A percentile compares a stretch with the other conserved stretches of the same genome.
Conservation (phyloP, 1,140 invertebrate species). For the Achroia grisella region DNA sequence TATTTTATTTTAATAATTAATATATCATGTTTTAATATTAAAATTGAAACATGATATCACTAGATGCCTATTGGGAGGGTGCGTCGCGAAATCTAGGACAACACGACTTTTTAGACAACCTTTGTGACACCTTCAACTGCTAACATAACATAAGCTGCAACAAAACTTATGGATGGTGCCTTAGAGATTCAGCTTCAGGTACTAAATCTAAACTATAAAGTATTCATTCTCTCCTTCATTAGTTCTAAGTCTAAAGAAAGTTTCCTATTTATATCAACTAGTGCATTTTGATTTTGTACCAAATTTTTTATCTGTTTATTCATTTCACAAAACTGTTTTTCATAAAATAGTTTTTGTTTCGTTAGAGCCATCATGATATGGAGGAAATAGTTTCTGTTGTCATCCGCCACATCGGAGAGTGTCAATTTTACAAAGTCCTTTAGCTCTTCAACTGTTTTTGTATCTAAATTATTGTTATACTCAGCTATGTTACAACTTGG, state of each 20-base stretch:
- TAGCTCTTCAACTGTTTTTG: constrained; percentile 49
- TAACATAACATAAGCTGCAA: too few relatives aligned
- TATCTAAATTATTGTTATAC: constrained; percentile 22
- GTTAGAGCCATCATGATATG: constrained; percentile 64
- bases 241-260: constrained; percentile 60
- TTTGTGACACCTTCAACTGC: too few relatives aligned
- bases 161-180: too few relatives aligned
- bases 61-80: too few relatives aligned
- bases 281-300: constrained; percentile 48
- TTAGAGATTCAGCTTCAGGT: too few relatives aligned
- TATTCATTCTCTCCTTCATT: constrained; percentile 43
- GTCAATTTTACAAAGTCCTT: constrained; percentile 64
- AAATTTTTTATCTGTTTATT: constrained; percentile 50
- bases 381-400: constrained; percentile 60
- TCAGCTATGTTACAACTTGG: constrained; percentile 15
- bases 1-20: too few relatives aligned
- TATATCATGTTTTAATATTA: too few relatives aligned
- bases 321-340: constrained; percentile 53
- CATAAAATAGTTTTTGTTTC: constrained; percentile 65
- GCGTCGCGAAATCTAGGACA: too few relatives aligned
- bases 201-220: constrained; percentile 13
- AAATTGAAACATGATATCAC: too few relatives aligned
- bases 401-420: constrained; percentile 56
- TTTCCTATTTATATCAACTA: constrained; percentile 63
- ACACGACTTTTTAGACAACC: too few relatives aligned